Base-by-base conservation (phyloP, 2,797 vertebrate species). In the Petrocephalus schoutedeni region DNA sequence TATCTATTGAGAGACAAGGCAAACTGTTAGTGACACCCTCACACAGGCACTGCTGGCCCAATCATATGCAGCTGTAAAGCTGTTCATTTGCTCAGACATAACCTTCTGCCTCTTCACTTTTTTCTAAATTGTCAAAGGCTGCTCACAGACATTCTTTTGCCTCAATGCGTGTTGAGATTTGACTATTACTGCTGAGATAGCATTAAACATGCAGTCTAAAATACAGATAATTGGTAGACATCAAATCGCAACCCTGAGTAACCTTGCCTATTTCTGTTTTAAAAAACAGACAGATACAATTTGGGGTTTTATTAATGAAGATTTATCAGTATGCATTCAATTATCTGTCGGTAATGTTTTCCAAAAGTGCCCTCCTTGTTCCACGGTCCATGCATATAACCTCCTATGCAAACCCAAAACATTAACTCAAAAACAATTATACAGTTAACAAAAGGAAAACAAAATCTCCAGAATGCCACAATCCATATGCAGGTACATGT, bases 1-100 rank as follows among this genome's bases (percentile, higher is more conserved):
- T 96, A 97, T 98, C 98, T 99, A 96, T 93, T 87, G 88, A 57
- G 90, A 87, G 86, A 89, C 85, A 90, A 82, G 54, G 59, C 90
- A 91, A 92, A 89, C 5, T 77, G 86, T 90, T 12, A 90, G 89
- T 85, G 71, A 90, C 19, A 88, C 61, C 21, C 64, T 23, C 82
- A 83, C 19, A 87, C 10, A 28, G 57, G 28, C 57, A 82, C 61
- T 59, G 19, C 23, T 54, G 41, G 80, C 53, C 67, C 57, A 89
- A 21, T 28, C 56, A 74, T 49, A 61, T 3, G 6, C 41, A 51
- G 59, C 32, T 8, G 12, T 6, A 71, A 32, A 71, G 28, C 32
- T 10, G 28, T 32, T 32, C 64, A 36, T 4, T 36, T 10, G 14
- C 64, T 67, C 64, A 67, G 64, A 67, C 32, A 32, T 32, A 67